Percentiles rank a stretch among this genome's conserved stretches.
These are phyloP conservation scores for Volucella zonaria DNA, from an alignment of 2,888 invertebrate genomes.

Conservation along the genomic window DNA sequence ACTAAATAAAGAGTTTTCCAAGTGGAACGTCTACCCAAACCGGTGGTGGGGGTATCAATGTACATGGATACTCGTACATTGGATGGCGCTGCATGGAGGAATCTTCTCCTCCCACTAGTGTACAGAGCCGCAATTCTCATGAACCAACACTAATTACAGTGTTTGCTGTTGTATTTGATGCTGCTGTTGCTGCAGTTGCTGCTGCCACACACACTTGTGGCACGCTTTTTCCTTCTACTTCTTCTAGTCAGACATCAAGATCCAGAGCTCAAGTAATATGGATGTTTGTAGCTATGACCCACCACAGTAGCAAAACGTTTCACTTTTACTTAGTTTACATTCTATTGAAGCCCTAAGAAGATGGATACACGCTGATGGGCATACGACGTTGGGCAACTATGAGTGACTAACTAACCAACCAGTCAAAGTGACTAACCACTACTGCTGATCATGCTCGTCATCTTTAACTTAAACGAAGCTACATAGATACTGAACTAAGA, in stretches of 20 bases:
- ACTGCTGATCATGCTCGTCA: slow-evolving; percentile 68
- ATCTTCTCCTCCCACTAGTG: slow-evolving; percentile 64
- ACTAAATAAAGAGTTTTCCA: slow-evolving; percentile 72
- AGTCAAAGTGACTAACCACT: slow-evolving; percentile 37
- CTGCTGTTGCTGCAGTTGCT: slow-evolving; percentile 40
- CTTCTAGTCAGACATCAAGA: slow-evolving; percentile 28
- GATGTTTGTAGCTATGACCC: slow-evolving; percentile 14
- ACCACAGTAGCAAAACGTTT: slow-evolving; percentile 56
- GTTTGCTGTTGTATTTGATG: slow-evolving; percentile 15
- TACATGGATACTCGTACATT: slow-evolving; percentile 19
- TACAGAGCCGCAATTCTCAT: slow-evolving; percentile 59
- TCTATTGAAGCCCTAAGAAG: slow-evolving; percentile 35
- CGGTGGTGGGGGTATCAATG: neutral
- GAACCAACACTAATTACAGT: slow-evolving; percentile 69
- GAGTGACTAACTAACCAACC: slow-evolving; percentile 49
- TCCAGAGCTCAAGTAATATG: neutral
- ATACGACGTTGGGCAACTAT: neutral
- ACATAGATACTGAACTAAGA: slow-evolving; percentile 45
- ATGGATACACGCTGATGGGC: neutral
- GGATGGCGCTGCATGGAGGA: slow-evolving; percentile 45
- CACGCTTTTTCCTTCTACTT: slow-evolving; percentile 71
- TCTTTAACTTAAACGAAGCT: slow-evolving; percentile 53
- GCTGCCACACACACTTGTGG: slow-evolving; percentile 69
- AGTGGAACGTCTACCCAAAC: slow-evolving; percentile 54
- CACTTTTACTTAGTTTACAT: slow-evolving; percentile 53